These are phyloP conservation scores for Ophioninae sp. DNA, from an alignment of 2,888 invertebrate species.

Conservation along the genomic window DNA sequence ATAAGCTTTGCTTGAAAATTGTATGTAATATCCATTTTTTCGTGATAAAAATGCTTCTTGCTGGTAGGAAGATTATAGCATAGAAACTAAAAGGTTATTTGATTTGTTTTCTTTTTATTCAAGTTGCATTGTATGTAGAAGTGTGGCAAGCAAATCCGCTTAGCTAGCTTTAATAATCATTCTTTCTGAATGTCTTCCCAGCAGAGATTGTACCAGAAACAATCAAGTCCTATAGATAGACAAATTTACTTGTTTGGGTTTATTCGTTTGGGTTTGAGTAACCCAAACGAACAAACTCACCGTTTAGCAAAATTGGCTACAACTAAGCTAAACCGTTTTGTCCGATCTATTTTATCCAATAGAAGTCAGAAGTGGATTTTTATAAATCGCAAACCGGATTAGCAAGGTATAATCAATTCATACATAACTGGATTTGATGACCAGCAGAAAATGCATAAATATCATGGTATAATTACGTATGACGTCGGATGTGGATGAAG, in stretches of 20 bases:
- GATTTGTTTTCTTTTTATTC: not conserved
- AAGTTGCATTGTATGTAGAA: not conserved
- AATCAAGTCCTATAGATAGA: not conserved
- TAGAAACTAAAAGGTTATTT: not conserved
- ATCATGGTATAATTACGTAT: constrained; percentile 13
- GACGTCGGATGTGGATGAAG: not conserved
- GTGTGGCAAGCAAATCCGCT: not conserved
- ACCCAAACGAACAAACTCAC: no score
- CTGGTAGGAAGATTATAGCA: not conserved
- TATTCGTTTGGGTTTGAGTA: no score
- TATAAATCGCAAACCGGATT: no score
- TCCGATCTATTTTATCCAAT: no score
- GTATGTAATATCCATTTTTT: not conserved
- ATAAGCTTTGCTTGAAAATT: not conserved
- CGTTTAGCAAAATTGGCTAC: no score
- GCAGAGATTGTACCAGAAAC: not conserved
- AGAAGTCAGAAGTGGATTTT: no score
- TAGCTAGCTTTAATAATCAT: not conserved
- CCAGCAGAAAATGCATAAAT: not conserved
- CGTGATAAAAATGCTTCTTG: not conserved
- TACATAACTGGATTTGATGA: not conserved
- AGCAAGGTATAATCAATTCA: not conserved
- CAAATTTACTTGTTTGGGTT: no score
- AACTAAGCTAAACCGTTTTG: no score
- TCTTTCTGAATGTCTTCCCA: not conserved